Conservation (phyloP, 2,888 invertebrate genomes). For the Trissolcus japonicus region DNA sequence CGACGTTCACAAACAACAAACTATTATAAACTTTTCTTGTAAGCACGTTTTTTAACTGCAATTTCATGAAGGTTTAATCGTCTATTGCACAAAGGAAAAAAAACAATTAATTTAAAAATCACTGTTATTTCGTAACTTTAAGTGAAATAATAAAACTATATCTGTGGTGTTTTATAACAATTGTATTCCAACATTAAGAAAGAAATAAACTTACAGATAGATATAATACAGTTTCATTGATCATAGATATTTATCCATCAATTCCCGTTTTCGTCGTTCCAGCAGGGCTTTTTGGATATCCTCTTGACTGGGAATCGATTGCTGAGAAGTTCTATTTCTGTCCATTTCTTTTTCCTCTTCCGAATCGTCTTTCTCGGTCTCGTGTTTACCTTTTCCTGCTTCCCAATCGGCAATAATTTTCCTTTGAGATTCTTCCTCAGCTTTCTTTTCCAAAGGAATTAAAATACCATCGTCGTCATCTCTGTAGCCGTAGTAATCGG, state of each 20-base stretch:
- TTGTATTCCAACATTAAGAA: constrained; percentile 71
- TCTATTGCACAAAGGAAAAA: constrained; percentile 73
- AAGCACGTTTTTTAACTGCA: constrained; percentile 71
- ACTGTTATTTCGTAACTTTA: constrained; percentile 73
- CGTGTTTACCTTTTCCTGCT: constrained; percentile 76
- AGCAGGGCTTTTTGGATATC: constrained; percentile 96
- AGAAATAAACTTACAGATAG: constrained; percentile 70
- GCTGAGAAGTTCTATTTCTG: constrained; percentile 82
- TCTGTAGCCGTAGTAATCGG: constrained; percentile 98
- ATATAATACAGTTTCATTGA: constrained; percentile 41
- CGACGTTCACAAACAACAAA: constrained; percentile 42
- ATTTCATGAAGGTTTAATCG: constrained; percentile 72
- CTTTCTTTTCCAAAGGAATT: constrained; percentile 89
- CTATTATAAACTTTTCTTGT: constrained; percentile 67
- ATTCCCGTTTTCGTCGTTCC: constrained; percentile 92
- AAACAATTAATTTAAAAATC: constrained; percentile 70
- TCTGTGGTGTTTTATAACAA: constrained; percentile 75
- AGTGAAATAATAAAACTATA: constrained; percentile 68
- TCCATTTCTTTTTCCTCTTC: constrained; percentile 79
- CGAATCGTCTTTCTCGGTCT: constrained; percentile 71
- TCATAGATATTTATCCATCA: constrained; percentile 86
- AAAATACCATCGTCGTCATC: constrained; percentile 99
- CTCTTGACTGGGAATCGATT: constrained; percentile 94
- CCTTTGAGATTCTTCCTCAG: constrained; percentile 83
- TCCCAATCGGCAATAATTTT: constrained; percentile 86